Evolutionary conservation across 2,113 vertebrate species (phyloP).

Genomic region (Plecturocebus donacophilus): DNA sequence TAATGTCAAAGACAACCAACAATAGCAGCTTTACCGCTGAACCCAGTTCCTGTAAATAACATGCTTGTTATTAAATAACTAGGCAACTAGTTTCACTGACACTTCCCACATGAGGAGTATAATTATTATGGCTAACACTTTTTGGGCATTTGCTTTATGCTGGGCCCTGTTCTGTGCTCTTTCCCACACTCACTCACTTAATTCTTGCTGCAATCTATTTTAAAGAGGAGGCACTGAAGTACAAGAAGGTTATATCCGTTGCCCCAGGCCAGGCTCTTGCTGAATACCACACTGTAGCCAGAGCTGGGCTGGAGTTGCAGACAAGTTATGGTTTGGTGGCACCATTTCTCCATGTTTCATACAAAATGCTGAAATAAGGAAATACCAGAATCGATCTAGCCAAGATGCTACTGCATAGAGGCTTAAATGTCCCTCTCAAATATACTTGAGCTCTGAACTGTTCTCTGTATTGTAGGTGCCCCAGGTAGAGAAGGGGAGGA

Average conservation of each 20-base stretch:
- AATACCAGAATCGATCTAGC: background rate
- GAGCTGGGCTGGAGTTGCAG: background rate
- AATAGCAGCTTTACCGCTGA: background rate
- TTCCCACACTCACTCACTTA: background rate
- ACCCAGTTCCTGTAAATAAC: background rate
- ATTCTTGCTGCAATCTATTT: background rate
- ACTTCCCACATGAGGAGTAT: background rate
- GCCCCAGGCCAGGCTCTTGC: background rate
- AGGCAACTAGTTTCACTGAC: background rate
- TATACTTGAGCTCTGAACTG: background rate
- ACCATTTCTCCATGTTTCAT: background rate
- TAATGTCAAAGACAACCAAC: background rate
- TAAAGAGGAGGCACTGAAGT: background rate
- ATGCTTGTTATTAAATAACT: background rate
- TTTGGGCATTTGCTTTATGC: background rate
- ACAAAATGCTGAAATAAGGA: constrained; percentile 4
- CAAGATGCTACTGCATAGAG: background rate
- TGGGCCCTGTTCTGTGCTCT: background rate
- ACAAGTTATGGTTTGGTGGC: background rate
- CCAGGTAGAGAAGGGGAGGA: background rate
- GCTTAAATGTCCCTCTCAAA: background rate
- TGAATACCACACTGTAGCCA: background rate
- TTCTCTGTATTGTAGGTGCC: background rate
- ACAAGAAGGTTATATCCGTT: background rate
- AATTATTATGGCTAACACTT: background rate